Evolutionary conservation across 2,888 invertebrate genomes (phyloP), one percentile per base, ranked within the genome.

Genomic region (Dyspetes luteomarginatus): DNA sequence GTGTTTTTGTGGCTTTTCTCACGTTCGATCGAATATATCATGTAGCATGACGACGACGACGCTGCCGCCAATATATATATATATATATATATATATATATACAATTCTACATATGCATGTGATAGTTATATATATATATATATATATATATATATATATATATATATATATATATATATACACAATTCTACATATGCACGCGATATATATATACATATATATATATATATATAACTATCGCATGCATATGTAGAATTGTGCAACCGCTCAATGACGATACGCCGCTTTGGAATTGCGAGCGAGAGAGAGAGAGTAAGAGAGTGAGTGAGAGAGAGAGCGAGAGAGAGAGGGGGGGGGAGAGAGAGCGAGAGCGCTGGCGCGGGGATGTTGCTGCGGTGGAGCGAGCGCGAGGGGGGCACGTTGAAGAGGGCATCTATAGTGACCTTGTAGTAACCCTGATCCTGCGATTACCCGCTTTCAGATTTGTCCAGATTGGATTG

Each of bases 391-490:
- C 7, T 36, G 1, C 24, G 28, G 30, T 24, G 19, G 43, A 41
- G 71, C 48, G 58, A 15, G 30, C 19, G 60, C 36, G 30, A 17
- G 26, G 58, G 28, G 45, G 68, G 36, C 56, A 52, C 65, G 58
- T 67, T 75, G 50, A 71, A 75, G 65, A 50, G 79, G 71, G 71
- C 79, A 71, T 67, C 69, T 65, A 69, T 71, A 80, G 79, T 80
- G 75, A 80, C 79, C 79, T 80, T 80, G 79, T 80, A 80, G 79
- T 80, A 80, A 80, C 79, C 79, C 79, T 80, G 79, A 80, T 80
- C 79, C 79, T 71, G 75, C 58, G 79, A 80, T 80, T 80, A 75
- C 65, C 75, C 71, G 75, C 43, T 75, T 71, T 52, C 65, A 67
- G 79, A 75, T 75, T 71, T 50, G 58, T 71, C 52, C 71, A 52